Conservation (phyloP, 2,113 vertebrate species). For the Ranitomeya variabilis region DNA sequence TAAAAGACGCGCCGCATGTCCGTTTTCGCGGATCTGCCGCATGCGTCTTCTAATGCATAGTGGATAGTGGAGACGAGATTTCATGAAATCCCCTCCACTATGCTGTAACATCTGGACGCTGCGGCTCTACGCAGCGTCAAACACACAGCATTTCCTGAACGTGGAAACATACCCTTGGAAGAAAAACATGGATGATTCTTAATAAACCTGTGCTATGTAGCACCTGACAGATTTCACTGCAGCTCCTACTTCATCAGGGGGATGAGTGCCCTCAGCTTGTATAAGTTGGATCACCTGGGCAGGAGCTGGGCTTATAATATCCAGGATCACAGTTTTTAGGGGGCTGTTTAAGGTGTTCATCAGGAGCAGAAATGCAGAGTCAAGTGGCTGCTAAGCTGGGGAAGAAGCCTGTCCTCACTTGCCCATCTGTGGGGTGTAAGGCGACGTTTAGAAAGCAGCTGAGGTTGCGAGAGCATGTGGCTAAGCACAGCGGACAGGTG, state of each 20-base stretch:
- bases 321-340: not conserved
- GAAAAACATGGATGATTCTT: too few relatives aligned
- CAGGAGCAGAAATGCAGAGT: not conserved
- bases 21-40: too few relatives aligned
- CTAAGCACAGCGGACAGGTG: slow-evolving; percentile 71
- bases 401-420: slow-evolving; percentile 60
- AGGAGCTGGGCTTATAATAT: not conserved
- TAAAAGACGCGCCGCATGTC: too few relatives aligned
- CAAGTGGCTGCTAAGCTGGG: not conserved
- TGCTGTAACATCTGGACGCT: too few relatives aligned
- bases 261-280: not conserved
- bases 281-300: slow-evolving; percentile 59
- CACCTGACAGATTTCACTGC: not conserved
- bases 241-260: not conserved
- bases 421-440: slow-evolving; percentile 65
- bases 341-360: not conserved
- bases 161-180: too few relatives aligned
- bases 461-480: slow-evolving; percentile 71
- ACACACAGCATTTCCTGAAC: too few relatives aligned
- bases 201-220: not conserved
- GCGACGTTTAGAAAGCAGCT: slow-evolving; percentile 68
- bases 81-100: too few relatives aligned
- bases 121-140: too few relatives aligned
- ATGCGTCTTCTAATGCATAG: too few relatives aligned
- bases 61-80: too few relatives aligned